Conservation (phyloP, 2,888 invertebrate genomes). For the Drosophila leonis region DNA sequence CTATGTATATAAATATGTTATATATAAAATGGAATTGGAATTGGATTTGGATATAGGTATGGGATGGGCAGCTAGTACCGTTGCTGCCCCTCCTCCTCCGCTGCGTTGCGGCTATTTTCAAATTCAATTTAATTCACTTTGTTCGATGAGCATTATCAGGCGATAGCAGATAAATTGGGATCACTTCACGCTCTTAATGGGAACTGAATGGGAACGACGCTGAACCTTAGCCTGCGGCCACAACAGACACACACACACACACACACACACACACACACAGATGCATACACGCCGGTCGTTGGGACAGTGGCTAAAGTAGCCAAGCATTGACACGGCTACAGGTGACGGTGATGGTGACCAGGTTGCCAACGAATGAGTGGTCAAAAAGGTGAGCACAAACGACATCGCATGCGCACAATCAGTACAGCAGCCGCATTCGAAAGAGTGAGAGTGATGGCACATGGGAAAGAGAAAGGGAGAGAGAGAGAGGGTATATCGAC, state of each 20-base stretch:
- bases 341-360: slow-evolving; percentile 47
- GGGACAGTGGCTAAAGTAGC: slow-evolving; percentile 76
- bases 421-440: slow-evolving; percentile 49
- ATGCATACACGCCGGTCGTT: neutral
- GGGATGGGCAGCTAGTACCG: neutral
- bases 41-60: neutral
- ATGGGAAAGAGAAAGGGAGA: neutral
- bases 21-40: slow-evolving; percentile 18
- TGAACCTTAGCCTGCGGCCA: slow-evolving; percentile 20
- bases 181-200: slow-evolving; percentile 86
- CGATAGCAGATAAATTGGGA: slow-evolving; percentile 85
- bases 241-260: slow-evolving; percentile 8
- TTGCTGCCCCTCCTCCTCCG: neutral
- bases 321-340: slow-evolving; percentile 58
- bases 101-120: slow-evolving; percentile 72
- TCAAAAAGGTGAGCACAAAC: slow-evolving; percentile 83
- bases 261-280: neutral
- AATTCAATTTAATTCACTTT: slow-evolving; percentile 85
- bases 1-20: slow-evolving; percentile 9
- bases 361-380: slow-evolving; percentile 74
- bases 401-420: slow-evolving; percentile 83
- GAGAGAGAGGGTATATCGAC: neutral
- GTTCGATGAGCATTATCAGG: slow-evolving; percentile 85
- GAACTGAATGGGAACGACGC: slow-evolving; percentile 41
- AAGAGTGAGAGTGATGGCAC: slow-evolving; percentile 41